These are phyloP conservation scores for Dendrocincla tyrannina DNA, from an alignment of 2,797 vertebrate species.

Conservation along the genomic window DNA sequence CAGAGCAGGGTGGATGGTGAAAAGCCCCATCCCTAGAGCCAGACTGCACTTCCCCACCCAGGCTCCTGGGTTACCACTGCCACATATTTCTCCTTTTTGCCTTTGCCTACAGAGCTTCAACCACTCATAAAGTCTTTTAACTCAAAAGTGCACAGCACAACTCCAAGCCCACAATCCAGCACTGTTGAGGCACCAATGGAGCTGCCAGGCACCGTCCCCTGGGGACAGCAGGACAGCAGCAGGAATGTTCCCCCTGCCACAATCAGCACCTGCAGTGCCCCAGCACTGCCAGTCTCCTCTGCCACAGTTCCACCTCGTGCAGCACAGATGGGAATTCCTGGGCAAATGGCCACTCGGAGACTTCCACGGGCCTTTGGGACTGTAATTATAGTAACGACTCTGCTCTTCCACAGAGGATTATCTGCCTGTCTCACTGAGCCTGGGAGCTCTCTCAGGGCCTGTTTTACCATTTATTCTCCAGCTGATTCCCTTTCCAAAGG, in stretches of 20 bases:
- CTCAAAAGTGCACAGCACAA: neutral
- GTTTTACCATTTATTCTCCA: neutral
- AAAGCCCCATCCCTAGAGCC: neutral
- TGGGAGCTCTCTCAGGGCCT: neutral
- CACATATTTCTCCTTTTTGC: neutral
- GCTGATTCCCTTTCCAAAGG: neutral
- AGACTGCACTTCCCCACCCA: neutral
- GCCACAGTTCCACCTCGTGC: neutral
- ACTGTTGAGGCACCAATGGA: neutral
- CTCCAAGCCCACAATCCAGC: neutral
- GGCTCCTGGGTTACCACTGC: neutral
- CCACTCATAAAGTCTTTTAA: neutral
- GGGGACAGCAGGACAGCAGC: neutral
- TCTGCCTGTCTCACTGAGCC: neutral
- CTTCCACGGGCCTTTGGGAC: neutral
- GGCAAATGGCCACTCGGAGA: neutral
- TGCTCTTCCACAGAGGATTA: neutral
- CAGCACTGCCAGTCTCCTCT: neutral
- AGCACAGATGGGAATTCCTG: neutral
- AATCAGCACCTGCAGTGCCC: neutral
- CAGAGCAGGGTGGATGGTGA: neutral
- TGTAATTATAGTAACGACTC: neutral
- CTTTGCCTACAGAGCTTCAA: neutral
- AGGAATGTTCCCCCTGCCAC: neutral
- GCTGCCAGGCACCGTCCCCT: neutral